Base-by-base conservation (phyloP, 1,140 invertebrate species). In the Trichonephila clavipes region DNA sequence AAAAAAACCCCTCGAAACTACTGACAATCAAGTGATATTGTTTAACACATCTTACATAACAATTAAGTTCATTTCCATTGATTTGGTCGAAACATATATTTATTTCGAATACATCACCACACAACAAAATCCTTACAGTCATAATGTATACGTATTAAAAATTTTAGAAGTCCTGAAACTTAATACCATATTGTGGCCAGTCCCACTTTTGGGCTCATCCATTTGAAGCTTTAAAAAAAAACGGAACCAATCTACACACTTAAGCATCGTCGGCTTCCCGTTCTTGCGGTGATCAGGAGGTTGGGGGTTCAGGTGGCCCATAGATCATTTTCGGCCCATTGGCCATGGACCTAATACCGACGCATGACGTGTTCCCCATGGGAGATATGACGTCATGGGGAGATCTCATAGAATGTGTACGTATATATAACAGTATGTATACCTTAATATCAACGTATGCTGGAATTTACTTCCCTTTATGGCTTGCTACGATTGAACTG, bases 311-410 rank as follows among this genome's bases (percentile, higher is more conserved):
- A 92, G 91, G 91, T 92, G 91, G 82, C 51, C 91, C 85, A 92
- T 92, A 87, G 44, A 92, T 92, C 91, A 92, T 92, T 87, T 87
- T 72, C 85, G 91, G 83, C 82, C 91, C 91, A 92, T 92, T 92
- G 91, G 82, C 82, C 90, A 44, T 14, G 64, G 81, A 85, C 90
- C 77, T 92, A 92, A 92, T 92, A 87, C 83, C 62, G 16, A 40
- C 24, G 91, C 62, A 92, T 92, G 91, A 92, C 91, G 91, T 92
- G 91, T 61, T 72, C 69, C 58, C 82, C 61, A 61, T 7, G 83
- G 28, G 62, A 24, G 0, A 8, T 61, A 86, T 92, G 91, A 92
- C 91, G 83, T 92, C 91, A 92, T 86, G n/a, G 16, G 3, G 64
- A 69, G 21, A 69, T 69, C 64, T 69, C 21, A 40, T 24, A 24